phyloP scores from a whole-genome alignment of 35 echinoderm and acorn worm genomes.

The Apostichopus californicus region DNA sequence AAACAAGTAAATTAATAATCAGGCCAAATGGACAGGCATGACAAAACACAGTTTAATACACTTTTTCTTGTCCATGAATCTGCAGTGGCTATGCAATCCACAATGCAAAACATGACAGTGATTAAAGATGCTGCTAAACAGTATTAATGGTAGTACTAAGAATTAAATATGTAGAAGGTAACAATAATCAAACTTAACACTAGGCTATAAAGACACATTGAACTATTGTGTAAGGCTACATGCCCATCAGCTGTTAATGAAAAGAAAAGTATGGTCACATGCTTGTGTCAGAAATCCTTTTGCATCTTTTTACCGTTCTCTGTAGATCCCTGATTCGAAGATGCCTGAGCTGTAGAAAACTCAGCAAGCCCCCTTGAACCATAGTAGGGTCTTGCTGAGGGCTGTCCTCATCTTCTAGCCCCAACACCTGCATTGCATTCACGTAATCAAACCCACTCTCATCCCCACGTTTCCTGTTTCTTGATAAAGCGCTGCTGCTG shows the following conservation, averaged over 20 bases:
- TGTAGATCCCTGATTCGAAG: conserved; percentile 90
- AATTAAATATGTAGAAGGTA: no score
- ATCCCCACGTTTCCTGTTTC: conserved; percentile 38
- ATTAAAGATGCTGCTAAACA: no score
- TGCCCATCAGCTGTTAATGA: background rate
- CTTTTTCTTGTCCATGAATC: no score
- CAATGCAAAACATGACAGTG: no score
- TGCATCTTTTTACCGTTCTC: conserved; percentile 72
- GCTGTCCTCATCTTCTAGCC: conserved; percentile 87
- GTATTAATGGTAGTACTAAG: no score
- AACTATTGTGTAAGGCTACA: background rate
- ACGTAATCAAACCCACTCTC: conserved; percentile 72
- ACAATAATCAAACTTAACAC: background rate
- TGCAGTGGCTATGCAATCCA: no score
- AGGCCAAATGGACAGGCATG: background rate
- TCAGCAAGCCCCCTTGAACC: conserved; percentile 91
- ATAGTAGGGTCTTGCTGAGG: conserved; percentile 88
- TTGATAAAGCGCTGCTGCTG: conserved; percentile 47
- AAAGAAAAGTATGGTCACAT: background rate
- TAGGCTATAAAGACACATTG: background rate
- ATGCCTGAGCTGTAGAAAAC: conserved; percentile 88
- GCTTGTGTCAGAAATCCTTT: background rate
- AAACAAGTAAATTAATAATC: no score
- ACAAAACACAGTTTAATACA: background rate
- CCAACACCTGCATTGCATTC: conserved; percentile 87